phyloP scores from a whole-genome alignment of 2,113 vertebrate genomes.

The Salminus brasiliensis region DNA sequence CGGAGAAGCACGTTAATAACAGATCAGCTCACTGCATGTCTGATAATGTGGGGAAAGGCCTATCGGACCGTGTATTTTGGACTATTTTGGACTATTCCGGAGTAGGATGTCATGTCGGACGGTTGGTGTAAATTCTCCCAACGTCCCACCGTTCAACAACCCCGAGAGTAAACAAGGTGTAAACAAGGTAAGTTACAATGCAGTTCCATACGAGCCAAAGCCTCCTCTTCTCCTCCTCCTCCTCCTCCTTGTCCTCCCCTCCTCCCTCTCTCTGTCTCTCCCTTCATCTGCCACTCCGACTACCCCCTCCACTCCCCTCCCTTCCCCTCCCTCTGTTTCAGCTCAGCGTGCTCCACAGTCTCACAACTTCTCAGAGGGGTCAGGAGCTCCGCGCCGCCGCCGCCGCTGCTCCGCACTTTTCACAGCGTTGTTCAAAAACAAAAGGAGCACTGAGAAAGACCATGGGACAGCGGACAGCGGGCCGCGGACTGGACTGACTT shows the following conservation, averaged over 20 bases:
- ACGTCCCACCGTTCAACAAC: too few relatives aligned
- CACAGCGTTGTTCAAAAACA: conserved; percentile 8
- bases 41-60: too few relatives aligned
- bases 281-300: background rate
- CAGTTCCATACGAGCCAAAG: background rate
- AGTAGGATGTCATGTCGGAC: too few relatives aligned
- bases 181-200: background rate
- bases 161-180: background rate
- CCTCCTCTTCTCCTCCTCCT: background rate
- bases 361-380: conserved; percentile 6
- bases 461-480: conserved; percentile 60
- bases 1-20: too few relatives aligned
- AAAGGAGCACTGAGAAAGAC: conserved; percentile 31
- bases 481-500: conserved; percentile 15
- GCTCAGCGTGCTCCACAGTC: conserved; percentile 7
- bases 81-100: too few relatives aligned
- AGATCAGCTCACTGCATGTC: too few relatives aligned
- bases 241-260: background rate
- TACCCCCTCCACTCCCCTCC: background rate
- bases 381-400: background rate
- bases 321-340: background rate
- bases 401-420: background rate
- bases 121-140: too few relatives aligned
- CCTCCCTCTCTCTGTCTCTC: background rate
- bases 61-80: too few relatives aligned